Conservation (phyloP, 1,140 invertebrate species). For the Carposina sasakii region DNA sequence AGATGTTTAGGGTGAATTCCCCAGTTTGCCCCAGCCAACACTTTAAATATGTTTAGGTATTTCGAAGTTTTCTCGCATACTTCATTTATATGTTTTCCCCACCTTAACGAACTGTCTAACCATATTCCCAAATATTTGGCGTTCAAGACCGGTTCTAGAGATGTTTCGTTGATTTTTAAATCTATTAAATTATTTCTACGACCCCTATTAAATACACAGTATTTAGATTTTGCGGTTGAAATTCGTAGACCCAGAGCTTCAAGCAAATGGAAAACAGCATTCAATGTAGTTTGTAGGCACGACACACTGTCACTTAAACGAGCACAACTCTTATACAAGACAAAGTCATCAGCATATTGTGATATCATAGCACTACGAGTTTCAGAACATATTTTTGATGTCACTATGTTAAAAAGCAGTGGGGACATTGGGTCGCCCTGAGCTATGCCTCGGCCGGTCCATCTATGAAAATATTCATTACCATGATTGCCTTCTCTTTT, state of each 20-base stretch:
- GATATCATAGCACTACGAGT: conserved; percentile 11
- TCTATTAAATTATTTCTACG: neutral
- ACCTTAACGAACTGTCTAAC: neutral
- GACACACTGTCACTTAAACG: conserved; percentile 2
- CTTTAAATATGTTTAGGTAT: conserved; percentile 6
- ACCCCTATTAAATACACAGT: conserved; percentile 23
- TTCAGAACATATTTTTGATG: conserved; percentile 11
- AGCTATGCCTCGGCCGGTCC: conserved; percentile 18
- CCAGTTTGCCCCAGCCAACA: conserved; percentile 1
- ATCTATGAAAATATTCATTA: conserved; percentile 5
- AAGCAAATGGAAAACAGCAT: conserved; percentile 9
- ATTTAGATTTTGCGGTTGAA: conserved; percentile 20
- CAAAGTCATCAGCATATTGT: conserved; percentile 29
- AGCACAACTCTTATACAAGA: conserved; percentile 9
- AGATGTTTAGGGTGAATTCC: neutral
- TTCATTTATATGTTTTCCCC: neutral
- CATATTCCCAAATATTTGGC: conserved; percentile 16
- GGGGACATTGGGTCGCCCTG: conserved; percentile 30
- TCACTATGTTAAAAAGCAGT: conserved; percentile 23
- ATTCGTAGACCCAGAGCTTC: conserved; percentile 7
- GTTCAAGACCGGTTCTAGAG: conserved; percentile 9
- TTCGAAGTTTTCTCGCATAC: neutral
- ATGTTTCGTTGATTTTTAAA: conserved; percentile 7
- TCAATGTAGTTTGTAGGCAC: conserved; percentile 10
- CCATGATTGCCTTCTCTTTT: neutral